A percentile compares a stretch with the other conserved stretches of the same genome.
Conservation (phyloP, 2,888 invertebrate genomes). For the Noctua fimbriata region DNA sequence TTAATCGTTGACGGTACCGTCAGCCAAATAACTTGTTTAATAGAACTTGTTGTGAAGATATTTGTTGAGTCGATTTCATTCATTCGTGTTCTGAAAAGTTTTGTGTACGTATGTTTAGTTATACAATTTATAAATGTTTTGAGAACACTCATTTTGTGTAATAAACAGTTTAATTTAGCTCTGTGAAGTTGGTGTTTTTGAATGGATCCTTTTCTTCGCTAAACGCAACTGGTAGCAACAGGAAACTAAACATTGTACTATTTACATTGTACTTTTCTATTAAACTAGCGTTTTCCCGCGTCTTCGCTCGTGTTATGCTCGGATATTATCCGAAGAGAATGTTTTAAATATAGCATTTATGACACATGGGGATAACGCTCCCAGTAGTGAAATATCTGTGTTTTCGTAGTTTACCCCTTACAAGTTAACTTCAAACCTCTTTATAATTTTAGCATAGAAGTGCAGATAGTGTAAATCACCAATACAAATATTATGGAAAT, state of each 20-base stretch:
- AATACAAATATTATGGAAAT: background rate
- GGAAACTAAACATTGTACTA: background rate
- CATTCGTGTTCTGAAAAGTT: conserved; percentile 47
- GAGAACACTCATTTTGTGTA: background rate
- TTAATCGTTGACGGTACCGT: conserved; percentile 40
- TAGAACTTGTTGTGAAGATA: conserved; percentile 56
- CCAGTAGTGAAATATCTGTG: background rate
- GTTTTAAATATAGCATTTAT: background rate
- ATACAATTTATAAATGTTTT: conserved; percentile 22
- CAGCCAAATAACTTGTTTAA: conserved; percentile 63
- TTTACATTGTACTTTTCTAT: no score
- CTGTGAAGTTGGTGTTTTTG: background rate
- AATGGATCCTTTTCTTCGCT: background rate
- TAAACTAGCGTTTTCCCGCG: background rate
- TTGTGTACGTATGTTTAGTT: conserved; percentile 21
- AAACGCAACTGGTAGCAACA: background rate
- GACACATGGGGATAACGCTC: background rate
- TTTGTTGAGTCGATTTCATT: conserved; percentile 58
- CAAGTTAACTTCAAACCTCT: background rate
- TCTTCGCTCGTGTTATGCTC: background rate
- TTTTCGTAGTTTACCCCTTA: background rate
- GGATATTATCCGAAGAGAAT: background rate
- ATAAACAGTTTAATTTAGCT: conserved; percentile 1
- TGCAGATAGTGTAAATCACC: background rate
- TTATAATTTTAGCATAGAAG: background rate